These are phyloP conservation scores for Brachynemurus nebulosus DNA, from an alignment of 2,888 invertebrate genomes.

Conservation along the genomic window DNA sequence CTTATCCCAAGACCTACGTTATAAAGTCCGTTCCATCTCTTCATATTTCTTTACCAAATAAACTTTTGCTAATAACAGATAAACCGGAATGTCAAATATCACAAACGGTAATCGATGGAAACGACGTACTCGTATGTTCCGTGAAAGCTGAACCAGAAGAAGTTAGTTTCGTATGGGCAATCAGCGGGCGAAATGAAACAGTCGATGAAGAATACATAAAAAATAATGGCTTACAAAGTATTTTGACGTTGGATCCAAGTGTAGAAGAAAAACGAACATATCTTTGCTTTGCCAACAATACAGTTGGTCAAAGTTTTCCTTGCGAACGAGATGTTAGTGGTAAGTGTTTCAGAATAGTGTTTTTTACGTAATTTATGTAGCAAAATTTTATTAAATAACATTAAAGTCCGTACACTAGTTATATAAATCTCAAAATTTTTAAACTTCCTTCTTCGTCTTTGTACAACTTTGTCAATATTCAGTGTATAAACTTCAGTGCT, in stretches of 20 bases:
- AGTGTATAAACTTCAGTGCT: too few species aligned
- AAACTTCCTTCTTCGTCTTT: too few species aligned
- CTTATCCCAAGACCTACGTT: too few species aligned
- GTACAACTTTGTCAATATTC: too few species aligned
- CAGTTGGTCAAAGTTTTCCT: conserved; percentile 49
- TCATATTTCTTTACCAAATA: too few species aligned
- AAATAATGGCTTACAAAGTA: conserved; percentile 39
- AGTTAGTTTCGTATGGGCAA: conserved; percentile 69
- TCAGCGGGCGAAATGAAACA: conserved; percentile 73
- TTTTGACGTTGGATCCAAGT: conserved; percentile 46
- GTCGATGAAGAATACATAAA: conserved; percentile 44
- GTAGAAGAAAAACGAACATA: conserved; percentile 60
- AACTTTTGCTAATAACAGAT: too few species aligned
- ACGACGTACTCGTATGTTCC: conserved; percentile 64
- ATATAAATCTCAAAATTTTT: too few species aligned
- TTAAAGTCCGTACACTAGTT: too few species aligned
- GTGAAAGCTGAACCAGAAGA: conserved; percentile 68
- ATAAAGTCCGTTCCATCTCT: too few species aligned
- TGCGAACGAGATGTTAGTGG: conserved; percentile 57
- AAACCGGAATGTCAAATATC: conserved; percentile 74
- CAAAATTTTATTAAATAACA: too few species aligned
- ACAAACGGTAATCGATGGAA: conserved; percentile 54
- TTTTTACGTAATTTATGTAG: too few species aligned
- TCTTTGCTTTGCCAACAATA: conserved; percentile 72
- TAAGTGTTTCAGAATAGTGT: too few species aligned